Conservation (phyloP, 2,797 vertebrate species). For the Pseudomugil gertrudae region DNA sequence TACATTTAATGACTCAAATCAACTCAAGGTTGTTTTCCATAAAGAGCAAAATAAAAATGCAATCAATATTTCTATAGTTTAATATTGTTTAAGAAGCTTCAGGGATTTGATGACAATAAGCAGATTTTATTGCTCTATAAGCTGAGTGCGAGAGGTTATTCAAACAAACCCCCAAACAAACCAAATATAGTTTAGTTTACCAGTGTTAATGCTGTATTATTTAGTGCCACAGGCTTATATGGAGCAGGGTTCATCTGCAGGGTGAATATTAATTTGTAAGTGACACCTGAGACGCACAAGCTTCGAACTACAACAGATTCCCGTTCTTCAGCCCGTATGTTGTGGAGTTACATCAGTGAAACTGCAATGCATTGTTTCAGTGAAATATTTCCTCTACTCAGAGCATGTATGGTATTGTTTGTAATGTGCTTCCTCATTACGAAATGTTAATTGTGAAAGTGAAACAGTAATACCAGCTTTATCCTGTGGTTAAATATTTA, state of each 20-base stretch:
- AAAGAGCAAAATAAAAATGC: constrained; percentile 3
- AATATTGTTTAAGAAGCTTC: constrained; percentile 66
- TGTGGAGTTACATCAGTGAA: constrained; percentile 27
- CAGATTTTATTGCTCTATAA: constrained; percentile 69
- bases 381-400: constrained; percentile 17
- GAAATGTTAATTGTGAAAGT: constrained; percentile 1
- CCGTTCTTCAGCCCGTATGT: constrained; percentile 46
- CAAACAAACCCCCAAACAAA: constrained; percentile 67
- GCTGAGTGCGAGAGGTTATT: constrained; percentile 70
- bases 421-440: constrained; percentile 14
- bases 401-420: constrained; percentile 14
- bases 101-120: constrained; percentile 74
- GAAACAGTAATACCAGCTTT: background rate
- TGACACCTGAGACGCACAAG: constrained; percentile 83
- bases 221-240: constrained; percentile 71
- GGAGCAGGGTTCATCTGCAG: constrained; percentile 78
- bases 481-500: constrained; percentile 22
- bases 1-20: constrained; percentile 25
- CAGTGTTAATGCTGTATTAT: constrained; percentile 69
- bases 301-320: constrained; percentile 24
- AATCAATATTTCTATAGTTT: constrained; percentile 29
- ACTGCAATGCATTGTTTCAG: constrained; percentile 55
- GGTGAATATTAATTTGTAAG: constrained; percentile 88
- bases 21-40: constrained; percentile 15
- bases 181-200: constrained; percentile 67